Conservation (phyloP, 2,888 invertebrate genomes). For the Rhingia rostrata region DNA sequence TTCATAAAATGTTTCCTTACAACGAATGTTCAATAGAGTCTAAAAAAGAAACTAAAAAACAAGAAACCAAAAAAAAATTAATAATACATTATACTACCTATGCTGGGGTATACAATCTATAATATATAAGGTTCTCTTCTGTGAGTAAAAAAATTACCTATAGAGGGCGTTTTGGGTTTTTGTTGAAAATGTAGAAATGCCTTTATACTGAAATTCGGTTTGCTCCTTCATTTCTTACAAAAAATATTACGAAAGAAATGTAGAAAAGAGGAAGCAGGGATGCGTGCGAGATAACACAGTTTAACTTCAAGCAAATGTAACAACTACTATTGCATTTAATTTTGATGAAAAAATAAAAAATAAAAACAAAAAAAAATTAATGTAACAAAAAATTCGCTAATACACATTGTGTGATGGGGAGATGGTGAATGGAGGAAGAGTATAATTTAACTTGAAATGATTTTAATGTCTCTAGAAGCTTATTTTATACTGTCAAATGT, state of each 20-base stretch:
- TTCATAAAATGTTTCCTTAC: constrained; percentile 37
- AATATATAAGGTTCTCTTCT: constrained; percentile 60
- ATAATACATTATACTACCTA: constrained; percentile 66
- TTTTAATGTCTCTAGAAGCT: constrained; percentile 23
- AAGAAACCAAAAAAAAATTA: constrained; percentile 54
- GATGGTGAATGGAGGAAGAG: neutral
- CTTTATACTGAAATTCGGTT: too few relatives aligned
- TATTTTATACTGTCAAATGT: constrained; percentile 36
- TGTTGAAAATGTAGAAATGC: constrained; percentile 34
- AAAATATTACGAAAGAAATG: too few relatives aligned
- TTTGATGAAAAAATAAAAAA: neutral
- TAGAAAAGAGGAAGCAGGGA: too few relatives aligned
- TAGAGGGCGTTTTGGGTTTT: neutral
- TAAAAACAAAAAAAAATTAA: constrained; percentile 11
- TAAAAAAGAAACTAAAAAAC: constrained; percentile 48
- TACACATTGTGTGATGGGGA: neutral
- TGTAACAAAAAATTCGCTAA: constrained; percentile 40
- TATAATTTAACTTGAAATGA: constrained; percentile 58
- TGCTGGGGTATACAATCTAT: constrained; percentile 61
- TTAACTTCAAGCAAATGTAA: constrained; percentile 31
- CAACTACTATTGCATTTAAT: constrained; percentile 5
- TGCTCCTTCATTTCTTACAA: too few relatives aligned
- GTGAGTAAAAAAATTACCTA: constrained; percentile 54
- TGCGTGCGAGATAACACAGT: too few relatives aligned
- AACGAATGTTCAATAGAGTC: constrained; percentile 58